Evolutionary conservation across 2,888 invertebrate species (phyloP).

Genomic region (Terebella lapidaria): DNA sequence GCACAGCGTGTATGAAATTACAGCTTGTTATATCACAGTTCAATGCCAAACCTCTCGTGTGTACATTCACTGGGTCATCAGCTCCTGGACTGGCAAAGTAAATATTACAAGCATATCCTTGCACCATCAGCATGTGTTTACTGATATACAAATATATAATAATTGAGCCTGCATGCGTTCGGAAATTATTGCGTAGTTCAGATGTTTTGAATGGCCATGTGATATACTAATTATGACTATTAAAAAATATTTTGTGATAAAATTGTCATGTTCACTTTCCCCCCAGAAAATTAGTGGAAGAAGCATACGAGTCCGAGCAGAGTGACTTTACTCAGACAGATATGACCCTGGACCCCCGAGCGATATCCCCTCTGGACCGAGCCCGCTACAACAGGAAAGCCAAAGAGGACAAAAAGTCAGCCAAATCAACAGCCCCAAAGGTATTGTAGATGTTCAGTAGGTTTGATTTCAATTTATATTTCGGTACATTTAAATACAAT

Average conservation of each 20-base stretch:
- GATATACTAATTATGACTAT: too few relatives aligned
- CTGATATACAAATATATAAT: not conserved
- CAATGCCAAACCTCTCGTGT: conserved; percentile 45
- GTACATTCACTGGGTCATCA: conserved; percentile 46
- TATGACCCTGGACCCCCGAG: conserved; percentile 34
- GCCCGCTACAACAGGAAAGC: conserved; percentile 34
- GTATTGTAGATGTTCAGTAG: too few relatives aligned
- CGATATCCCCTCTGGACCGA: conserved; percentile 42
- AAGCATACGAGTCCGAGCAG: too few relatives aligned
- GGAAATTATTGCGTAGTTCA: not conserved
- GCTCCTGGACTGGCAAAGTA: conserved; percentile 47
- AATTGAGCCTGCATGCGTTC: not conserved
- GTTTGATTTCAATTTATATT: too few relatives aligned
- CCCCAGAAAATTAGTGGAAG: too few relatives aligned
- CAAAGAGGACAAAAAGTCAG: not conserved
- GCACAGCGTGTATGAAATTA: conserved; percentile 44
- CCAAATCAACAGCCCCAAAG: too few relatives aligned
- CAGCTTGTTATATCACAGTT: conserved; percentile 52
- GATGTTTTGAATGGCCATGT: not conserved
- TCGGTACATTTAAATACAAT: too few relatives aligned
- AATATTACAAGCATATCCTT: too few relatives aligned
- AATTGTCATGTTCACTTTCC: too few relatives aligned
- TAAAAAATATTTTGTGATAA: too few relatives aligned
- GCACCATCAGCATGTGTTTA: not conserved
- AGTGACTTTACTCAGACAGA: too few relatives aligned